phyloP scores from a whole-genome alignment of 2,888 invertebrate species.

The Plemyria rubiginata region DNA sequence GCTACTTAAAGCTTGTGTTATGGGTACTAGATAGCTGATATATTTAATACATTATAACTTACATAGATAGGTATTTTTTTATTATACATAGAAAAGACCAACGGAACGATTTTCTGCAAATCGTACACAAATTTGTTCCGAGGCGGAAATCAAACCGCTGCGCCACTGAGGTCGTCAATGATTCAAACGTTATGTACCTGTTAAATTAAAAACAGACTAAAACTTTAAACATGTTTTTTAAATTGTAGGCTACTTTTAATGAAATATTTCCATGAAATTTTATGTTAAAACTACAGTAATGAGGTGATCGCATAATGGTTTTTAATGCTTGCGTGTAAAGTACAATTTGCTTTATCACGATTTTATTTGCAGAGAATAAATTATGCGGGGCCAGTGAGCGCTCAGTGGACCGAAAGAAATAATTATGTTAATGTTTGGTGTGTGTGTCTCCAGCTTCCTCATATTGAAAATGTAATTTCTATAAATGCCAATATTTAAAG shows the following conservation, averaged over 20 bases:
- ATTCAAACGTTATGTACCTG: not conserved
- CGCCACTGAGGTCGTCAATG: no score
- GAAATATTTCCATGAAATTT: conserved; percentile 40
- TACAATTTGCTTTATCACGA: conserved; percentile 17
- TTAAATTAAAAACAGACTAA: conserved; percentile 15
- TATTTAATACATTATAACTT: no score
- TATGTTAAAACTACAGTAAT: conserved; percentile 41
- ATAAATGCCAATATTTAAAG: no score
- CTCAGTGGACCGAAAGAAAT: conserved; percentile 45
- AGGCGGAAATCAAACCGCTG: no score
- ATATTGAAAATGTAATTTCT: no score
- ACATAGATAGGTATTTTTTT: no score
- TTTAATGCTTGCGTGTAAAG: conserved; percentile 20
- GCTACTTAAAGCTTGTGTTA: no score
- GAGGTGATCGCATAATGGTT: conserved; percentile 28
- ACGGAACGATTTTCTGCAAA: no score
- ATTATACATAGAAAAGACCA: no score
- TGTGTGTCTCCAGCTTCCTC: no score
- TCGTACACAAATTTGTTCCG: no score
- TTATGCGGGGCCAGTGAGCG: conserved; percentile 39
- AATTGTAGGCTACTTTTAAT: conserved; percentile 35
- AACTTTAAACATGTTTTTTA: conserved; percentile 24
- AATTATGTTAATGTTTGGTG: conserved; percentile 46
- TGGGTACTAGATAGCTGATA: no score
- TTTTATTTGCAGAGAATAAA: conserved; percentile 40